A percentile compares a stretch with the other conserved stretches of the same genome.
Evolutionary conservation across 2,797 vertebrate genomes (phyloP).

Genomic region (Myiotriccus ornatus): DNA sequence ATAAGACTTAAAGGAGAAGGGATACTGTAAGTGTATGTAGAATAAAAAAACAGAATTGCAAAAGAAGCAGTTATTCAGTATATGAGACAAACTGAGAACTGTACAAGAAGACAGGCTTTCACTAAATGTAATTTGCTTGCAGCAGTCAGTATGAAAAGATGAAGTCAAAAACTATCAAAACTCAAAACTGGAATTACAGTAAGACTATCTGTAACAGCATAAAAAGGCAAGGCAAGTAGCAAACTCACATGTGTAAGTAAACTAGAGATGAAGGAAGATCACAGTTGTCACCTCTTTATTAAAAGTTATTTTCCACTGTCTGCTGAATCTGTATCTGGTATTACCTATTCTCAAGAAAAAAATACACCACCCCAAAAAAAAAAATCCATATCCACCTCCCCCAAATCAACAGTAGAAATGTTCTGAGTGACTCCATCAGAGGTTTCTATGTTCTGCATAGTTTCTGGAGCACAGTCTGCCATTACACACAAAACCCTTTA

Average conservation of each 20-base stretch:
- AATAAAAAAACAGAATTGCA: neutral
- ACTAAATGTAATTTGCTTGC: neutral
- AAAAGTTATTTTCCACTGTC: neutral
- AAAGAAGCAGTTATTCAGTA: neutral
- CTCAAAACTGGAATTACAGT: neutral
- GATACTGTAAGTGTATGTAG: neutral
- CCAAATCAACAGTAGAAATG: neutral
- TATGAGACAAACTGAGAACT: neutral
- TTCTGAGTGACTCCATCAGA: neutral
- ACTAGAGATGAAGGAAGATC: neutral
- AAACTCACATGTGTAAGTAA: neutral
- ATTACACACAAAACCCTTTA: neutral
- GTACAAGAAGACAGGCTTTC: neutral
- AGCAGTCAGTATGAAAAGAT: neutral
- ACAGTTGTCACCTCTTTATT: neutral
- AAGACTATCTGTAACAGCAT: neutral
- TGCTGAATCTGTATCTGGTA: neutral
- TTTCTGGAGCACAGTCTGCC: neutral
- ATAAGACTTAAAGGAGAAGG: neutral
- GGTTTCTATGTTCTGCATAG: neutral
- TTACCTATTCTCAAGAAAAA: neutral
- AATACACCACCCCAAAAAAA: neutral
- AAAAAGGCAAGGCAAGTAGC: neutral
- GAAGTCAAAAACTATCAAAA: neutral
- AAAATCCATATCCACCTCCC: neutral